Base-by-base conservation (phyloP, 1,140 invertebrate species). In the Bombus polaris region DNA sequence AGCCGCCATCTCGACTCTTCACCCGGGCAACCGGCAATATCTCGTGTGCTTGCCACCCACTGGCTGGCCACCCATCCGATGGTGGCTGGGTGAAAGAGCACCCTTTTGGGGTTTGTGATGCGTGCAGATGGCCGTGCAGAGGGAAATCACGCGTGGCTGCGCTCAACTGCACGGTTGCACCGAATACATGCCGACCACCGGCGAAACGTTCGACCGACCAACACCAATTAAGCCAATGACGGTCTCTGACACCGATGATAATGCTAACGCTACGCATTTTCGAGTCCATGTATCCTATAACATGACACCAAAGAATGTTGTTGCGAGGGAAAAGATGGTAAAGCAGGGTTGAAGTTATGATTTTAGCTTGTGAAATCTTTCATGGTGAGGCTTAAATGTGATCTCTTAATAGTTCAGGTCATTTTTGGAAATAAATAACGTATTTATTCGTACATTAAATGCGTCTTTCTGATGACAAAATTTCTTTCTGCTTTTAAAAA, bases 21-120 rank as follows among this genome's bases (percentile, higher is more conserved):
- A 81, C 77, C 78, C 79, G 37, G 85, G 85, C 81, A 87, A 83
- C 81, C 81, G 28, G 74, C 85, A 83, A 76, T 87, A 87, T 83
- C 85, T 87, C 85, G 66, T 80, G 28, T n/a, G 10, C 59, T 28
- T 12, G 75, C 86, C 88, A 81, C 88, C 88, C 72, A 81, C 88
- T 47, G 79, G 53, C 78, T 42, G 72, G 37, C 78, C 76, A 70
- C 80, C 62, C 79, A 37, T 57, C 80, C 71, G 87, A 59, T 72
- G 76, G 42, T 75, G 73, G 88, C 92, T 82, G 87, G 89, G 90
- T 93, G 93, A 94, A 94, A 94, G 93, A 93, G 93, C 89, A 93
- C 92, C 93, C 93, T 94, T 94, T 94, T 92, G 93, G 91, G 91
- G 92, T 94, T 94, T 94, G 93, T 92, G 93, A 94, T 94, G 93